phyloP scores from a whole-genome alignment of 2,797 vertebrate genomes.

The Scomberomorus guttatus region DNA sequence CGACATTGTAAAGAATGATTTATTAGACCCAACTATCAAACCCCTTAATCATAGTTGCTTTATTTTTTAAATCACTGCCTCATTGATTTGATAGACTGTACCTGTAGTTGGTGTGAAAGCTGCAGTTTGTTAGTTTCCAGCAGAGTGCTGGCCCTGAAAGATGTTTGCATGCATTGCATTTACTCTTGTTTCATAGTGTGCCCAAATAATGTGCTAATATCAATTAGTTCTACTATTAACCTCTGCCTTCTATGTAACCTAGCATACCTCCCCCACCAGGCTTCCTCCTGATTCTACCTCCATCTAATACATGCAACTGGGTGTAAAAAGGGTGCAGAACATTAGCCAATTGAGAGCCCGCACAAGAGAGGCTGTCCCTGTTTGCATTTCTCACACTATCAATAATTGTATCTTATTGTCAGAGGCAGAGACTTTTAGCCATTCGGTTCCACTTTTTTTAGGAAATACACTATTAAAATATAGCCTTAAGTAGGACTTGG shows the following conservation, averaged over 20 bases:
- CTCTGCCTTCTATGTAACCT: neutral
- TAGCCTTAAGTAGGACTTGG: too few species aligned
- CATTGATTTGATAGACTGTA: conserved; percentile 50
- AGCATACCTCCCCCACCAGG: too few species aligned
- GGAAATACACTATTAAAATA: too few species aligned
- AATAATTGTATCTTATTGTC: too few species aligned
- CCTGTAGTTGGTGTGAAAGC: conserved; percentile 25
- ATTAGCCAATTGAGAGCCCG: too few species aligned
- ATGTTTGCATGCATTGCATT: neutral
- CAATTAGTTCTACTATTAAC: neutral
- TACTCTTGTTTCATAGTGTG: neutral
- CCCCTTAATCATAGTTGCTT: conserved; percentile 27
- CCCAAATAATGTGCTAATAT: neutral
- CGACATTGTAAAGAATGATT: conserved; percentile 7
- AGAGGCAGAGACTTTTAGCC: too few species aligned
- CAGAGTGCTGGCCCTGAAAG: conserved; percentile 5
- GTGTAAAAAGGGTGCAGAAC: too few species aligned
- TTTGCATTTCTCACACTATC: too few species aligned
- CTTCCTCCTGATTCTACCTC: too few species aligned
- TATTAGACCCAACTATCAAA: conserved; percentile 2
- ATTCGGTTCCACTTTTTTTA: too few species aligned
- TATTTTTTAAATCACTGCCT: conserved; percentile 33
- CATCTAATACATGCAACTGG: too few species aligned
- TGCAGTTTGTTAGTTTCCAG: conserved; percentile 26
- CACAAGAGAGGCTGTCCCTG: too few species aligned